Percentiles rank a stretch among this genome's conserved stretches.
phyloP scores from a whole-genome alignment of 2,888 invertebrate genomes.

The Chelonus formosanus region DNA sequence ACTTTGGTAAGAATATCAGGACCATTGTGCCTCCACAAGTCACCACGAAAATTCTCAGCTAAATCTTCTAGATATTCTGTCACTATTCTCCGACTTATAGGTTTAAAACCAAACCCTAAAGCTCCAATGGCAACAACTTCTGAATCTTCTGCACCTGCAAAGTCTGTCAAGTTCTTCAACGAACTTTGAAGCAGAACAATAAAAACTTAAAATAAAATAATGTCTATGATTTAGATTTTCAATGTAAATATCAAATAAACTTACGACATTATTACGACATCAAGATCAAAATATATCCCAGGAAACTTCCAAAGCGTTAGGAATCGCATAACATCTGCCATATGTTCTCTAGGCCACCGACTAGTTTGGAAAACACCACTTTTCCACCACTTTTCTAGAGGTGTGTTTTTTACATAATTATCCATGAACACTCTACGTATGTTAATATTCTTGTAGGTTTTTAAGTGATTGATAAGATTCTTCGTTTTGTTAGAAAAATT shows the following conservation, averaged over 20 bases:
- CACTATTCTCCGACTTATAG: slow-evolving; percentile 68
- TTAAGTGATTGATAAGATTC: slow-evolving; percentile 42
- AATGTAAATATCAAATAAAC: neutral
- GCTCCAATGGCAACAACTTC: slow-evolving; percentile 71
- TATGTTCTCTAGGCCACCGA: slow-evolving; percentile 67
- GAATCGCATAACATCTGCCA: slow-evolving; percentile 70
- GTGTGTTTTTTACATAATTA: slow-evolving; percentile 67
- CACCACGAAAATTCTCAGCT: slow-evolving; percentile 64
- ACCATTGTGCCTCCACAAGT: slow-evolving; percentile 69
- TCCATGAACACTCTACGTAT: slow-evolving; percentile 65
- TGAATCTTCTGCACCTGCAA: slow-evolving; percentile 69
- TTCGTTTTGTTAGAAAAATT: slow-evolving; percentile 39
- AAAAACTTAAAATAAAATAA: neutral
- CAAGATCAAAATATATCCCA: slow-evolving; percentile 76
- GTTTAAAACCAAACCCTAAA: slow-evolving; percentile 68
- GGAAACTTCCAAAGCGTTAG: slow-evolving; percentile 75
- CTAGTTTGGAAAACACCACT: slow-evolving; percentile 65
- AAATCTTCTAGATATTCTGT: slow-evolving; percentile 67
- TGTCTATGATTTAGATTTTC: too few species aligned
- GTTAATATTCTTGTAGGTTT: slow-evolving; percentile 64
- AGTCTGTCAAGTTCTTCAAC: slow-evolving; percentile 68
- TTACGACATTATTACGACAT: slow-evolving; percentile 69
- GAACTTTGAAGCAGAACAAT: slow-evolving; percentile 54
- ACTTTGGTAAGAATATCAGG: slow-evolving; percentile 71
- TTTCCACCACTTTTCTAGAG: slow-evolving; percentile 66